These are phyloP conservation scores for Lagria hirta DNA, from an alignment of 2,888 invertebrate genomes.

Conservation along the genomic window DNA sequence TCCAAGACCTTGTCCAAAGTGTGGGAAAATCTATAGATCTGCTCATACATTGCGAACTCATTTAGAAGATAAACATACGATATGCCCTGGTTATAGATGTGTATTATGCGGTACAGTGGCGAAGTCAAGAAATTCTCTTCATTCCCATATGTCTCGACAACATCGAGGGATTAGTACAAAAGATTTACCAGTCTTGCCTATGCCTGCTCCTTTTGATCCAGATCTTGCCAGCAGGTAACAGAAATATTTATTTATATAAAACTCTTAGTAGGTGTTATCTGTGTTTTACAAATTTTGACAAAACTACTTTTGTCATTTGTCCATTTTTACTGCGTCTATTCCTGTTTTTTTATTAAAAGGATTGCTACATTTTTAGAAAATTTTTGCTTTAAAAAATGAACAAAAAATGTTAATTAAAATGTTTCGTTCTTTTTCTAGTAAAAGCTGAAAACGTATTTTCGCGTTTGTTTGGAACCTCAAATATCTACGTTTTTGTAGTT, in stretches of 20 bases:
- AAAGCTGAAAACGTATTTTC: no score
- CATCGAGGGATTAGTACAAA: constrained; percentile 92
- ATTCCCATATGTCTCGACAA: constrained; percentile 92
- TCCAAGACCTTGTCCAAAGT: constrained; percentile 89
- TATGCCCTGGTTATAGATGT: constrained; percentile 89
- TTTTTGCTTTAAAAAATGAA: no score
- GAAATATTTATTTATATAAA: constrained; percentile 3
- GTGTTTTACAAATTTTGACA: no score
- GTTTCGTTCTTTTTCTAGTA: no score
- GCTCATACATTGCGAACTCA: constrained; percentile 90
- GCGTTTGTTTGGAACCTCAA: no score
- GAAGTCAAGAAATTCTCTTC: constrained; percentile 87
- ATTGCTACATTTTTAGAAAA: no score
- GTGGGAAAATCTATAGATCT: constrained; percentile 89
- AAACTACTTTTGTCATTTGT: no score
- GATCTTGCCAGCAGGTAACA: constrained; percentile 76
- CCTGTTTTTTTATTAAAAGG: no score
- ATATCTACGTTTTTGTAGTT: no score
- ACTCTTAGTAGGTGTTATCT: no score
- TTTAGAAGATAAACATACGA: constrained; percentile 90
- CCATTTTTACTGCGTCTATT: no score
- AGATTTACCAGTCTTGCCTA: constrained; percentile 87
- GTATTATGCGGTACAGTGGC: constrained; percentile 91
- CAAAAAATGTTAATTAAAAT: no score
- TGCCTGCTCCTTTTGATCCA: constrained; percentile 91